These are phyloP conservation scores for Cephus pygmeus DNA, from an alignment of 2,888 invertebrate genomes.

Conservation along the genomic window DNA sequence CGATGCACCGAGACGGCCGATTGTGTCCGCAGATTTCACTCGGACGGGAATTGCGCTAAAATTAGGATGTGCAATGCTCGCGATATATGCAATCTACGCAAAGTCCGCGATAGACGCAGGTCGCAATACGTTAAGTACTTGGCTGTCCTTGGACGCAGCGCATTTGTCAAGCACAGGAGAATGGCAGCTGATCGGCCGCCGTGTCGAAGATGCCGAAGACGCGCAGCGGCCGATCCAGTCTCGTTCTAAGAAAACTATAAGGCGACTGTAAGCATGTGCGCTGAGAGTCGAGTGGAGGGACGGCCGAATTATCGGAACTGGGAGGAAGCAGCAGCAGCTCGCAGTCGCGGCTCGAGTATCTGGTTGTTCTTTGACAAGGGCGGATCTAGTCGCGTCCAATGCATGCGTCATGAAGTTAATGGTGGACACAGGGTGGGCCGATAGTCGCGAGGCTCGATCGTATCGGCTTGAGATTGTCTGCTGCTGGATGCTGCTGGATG, in stretches of 20 bases:
- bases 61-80: slow-evolving; percentile 39
- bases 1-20: slow-evolving; percentile 61
- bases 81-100: not conserved
- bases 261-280: no score
- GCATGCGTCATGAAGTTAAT: slow-evolving; percentile 46
- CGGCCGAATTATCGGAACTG: not conserved
- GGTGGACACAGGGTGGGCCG: slow-evolving; percentile 44
- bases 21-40: slow-evolving; percentile 60
- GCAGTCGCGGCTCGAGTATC: not conserved
- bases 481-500: no score
- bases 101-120: no score
- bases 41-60: slow-evolving; percentile 39
- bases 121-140: no score
- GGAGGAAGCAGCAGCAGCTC: not conserved
- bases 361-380: no score
- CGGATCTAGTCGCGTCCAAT: not conserved
- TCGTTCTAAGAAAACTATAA: no score
- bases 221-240: no score
- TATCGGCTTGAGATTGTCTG: slow-evolving; percentile 29
- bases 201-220: no score
- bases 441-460: slow-evolving; percentile 35
- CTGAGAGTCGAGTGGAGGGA: no score
- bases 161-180: no score
- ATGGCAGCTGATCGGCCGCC: no score
- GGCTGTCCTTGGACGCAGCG: no score